Base-by-base conservation (phyloP, 2,113 vertebrate genomes). In the Hystrix brachyura region DNA sequence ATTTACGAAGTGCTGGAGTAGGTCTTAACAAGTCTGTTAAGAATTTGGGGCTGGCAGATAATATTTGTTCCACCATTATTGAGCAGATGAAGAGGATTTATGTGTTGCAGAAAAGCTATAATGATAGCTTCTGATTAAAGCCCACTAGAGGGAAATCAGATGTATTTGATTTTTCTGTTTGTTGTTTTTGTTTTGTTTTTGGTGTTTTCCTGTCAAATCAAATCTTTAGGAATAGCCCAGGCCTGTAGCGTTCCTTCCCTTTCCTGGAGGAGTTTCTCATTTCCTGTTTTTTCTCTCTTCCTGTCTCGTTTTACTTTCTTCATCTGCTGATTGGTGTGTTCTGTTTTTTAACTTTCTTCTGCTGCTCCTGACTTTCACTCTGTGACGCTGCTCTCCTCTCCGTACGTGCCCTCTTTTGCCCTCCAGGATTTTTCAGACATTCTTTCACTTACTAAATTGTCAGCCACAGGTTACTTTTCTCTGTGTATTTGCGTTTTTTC, bases 401-500 rank as follows among this genome's bases (percentile, higher is more conserved):
- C 17, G 14, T 64, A 84, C 38, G 69, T 80, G 60, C 55, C 74
- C 55, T 21, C 79, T 74, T 65, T 90, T 21, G 38, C 67, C 34
- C 32, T 43, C 78, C 9, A 65, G 29, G 14, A 23, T 18, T 80
- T 76, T 92, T 80, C 57, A 95, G 84, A 84, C 43, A 9, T 79
- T 94, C 88, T 89, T 94, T 71, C 79, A 46, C 91, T 74, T 86
- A 38, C 62, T 18, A 79, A 96, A 59, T 84, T 94, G 80, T 81
- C 55, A 83, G 46, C 72, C 90, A n/a, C 74, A 51, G 67, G 46
- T 84, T 90, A 4, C 72, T 95, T 97, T 97, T 89, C 95, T 96
- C 92, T 97, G 95, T 92, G 80, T 97, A 95, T 97, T 97, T 92
- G 96, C 95, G 90, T 96, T 94, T 95, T 94, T 96, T 94, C 71